These are phyloP conservation scores for Polypterus bichir DNA, from an alignment of 2,113 vertebrate species.

Conservation along the genomic window DNA sequence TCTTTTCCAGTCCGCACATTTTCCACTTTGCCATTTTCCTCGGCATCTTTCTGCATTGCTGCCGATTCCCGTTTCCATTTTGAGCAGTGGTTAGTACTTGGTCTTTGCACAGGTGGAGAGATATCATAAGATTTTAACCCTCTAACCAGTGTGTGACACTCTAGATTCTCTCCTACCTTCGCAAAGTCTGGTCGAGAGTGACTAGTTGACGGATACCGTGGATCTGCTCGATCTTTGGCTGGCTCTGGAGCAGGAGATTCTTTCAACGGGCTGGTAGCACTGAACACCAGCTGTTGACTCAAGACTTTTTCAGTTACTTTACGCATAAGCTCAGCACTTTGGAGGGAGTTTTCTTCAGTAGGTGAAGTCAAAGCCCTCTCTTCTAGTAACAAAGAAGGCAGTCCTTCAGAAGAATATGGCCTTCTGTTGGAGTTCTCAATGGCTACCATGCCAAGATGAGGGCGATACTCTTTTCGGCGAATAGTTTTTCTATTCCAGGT, in stretches of 20 bases:
- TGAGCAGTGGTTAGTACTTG: slow-evolving; percentile 49
- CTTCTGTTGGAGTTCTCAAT: not conserved
- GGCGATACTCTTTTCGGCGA: slow-evolving; percentile 23
- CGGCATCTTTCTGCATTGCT: slow-evolving; percentile 26
- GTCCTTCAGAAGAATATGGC: not conserved
- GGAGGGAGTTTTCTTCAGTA: not conserved
- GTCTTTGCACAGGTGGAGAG: slow-evolving; percentile 35
- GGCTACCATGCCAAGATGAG: not conserved
- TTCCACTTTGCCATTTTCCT: slow-evolving; percentile 6
- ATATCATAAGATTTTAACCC: slow-evolving; percentile 48
- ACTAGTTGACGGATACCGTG: slow-evolving; percentile 17
- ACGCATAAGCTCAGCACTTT: slow-evolving; percentile 6
- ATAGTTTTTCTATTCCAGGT: slow-evolving; percentile 47
- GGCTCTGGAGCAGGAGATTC: slow-evolving; percentile 27
- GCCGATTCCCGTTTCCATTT: slow-evolving; percentile 52
- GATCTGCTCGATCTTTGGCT: slow-evolving; percentile 20
- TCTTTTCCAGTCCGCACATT: not conserved
- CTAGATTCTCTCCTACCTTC: slow-evolving; percentile 43
- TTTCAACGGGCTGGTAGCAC: slow-evolving; percentile 17
- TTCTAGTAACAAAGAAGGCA: not conserved
- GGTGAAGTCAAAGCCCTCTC: not conserved
- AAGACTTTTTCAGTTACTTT: slow-evolving; percentile 18
- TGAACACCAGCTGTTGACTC: slow-evolving; percentile 15
- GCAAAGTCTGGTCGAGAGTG: not conserved
- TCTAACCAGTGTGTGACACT: slow-evolving; percentile 57